These are phyloP conservation scores for Drosophila nigricruria DNA, from an alignment of 2,888 invertebrate species.

Conservation along the genomic window DNA sequence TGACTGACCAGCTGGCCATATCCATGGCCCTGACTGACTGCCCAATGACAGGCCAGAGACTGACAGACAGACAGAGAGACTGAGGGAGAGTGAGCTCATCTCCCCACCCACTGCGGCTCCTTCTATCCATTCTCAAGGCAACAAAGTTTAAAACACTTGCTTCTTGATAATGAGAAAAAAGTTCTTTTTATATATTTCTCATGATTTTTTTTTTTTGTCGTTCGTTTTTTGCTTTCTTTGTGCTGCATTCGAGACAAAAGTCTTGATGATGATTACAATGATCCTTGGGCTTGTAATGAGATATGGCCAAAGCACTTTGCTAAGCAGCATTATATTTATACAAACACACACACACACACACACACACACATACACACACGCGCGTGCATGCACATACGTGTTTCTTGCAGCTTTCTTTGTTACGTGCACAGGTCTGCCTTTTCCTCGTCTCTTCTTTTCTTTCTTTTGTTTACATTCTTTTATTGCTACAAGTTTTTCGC, in stretches of 20 bases:
- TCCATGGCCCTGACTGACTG: constrained; percentile 49
- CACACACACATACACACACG: not conserved
- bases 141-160: constrained; percentile 68
- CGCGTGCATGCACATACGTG: not conserved
- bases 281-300: constrained; percentile 72
- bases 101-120: not conserved
- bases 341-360: not conserved
- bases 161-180: constrained; percentile 72
- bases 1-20: constrained; percentile 61
- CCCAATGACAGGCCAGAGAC: constrained; percentile 6
- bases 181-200: constrained; percentile 41
- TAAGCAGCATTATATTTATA: constrained; percentile 53
- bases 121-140: constrained; percentile 9
- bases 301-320: constrained; percentile 63
- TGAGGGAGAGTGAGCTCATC: not conserved
- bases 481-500: constrained; percentile 12
- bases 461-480: not conserved
- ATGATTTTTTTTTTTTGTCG: constrained; percentile 15
- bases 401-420: constrained; percentile 43
- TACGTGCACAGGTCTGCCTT: constrained; percentile 32
- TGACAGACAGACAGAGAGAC: not conserved
- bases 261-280: constrained; percentile 58
- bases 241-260: constrained; percentile 51
- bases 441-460: not conserved
- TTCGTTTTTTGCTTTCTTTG: constrained; percentile 39